Evolutionary conservation across 1,140 invertebrate species (phyloP), one percentile per base, ranked within the genome.

Genomic region (Aleiodes sp.): DNA sequence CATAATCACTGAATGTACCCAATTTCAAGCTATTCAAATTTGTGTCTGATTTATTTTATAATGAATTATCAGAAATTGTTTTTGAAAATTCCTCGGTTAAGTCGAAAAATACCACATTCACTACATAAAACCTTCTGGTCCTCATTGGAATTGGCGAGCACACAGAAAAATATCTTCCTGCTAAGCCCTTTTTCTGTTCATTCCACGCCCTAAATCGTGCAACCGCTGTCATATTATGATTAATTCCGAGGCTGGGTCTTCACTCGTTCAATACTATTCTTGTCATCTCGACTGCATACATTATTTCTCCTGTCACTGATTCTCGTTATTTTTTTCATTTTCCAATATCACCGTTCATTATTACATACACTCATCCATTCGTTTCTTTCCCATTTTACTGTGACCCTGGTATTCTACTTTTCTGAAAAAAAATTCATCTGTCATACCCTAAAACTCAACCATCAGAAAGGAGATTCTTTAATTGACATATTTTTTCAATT

Each of bases 221-320:
- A 16, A 24, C 21, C 7, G 21, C 46, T 24, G 21, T 19, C 46
- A 52, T 52, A 52, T 52, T 24, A 52, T 21, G 46, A 52, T 52
- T 52, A 52, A 52, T 52, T 16, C 46, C 46, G 10, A 52, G 21
- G 6, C 26, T 16, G 46, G 19, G 21, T 21, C 10, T 1, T 52
- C 21, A 24, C 46, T 24, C 19, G 21, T 52, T 52, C 26, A 24
- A 52, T 52, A 52, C 46, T 52, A 52, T 52, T 52, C 46, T 52
- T 21, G n/a, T 52, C 46, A 52, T 24, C 26, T 21, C 21, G 2
- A 52, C 21, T 52, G 19, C 21, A 26, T 24, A 52, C 46, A 52
- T 52, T 24, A 24, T 52, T 24, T 10, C 46, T 52, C 21, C 21
- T 21, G 19, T 52, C 46, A 52, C 46, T 21, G 21, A 52, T 52